Percentiles rank a stretch among this genome's conserved stretches.
phyloP scores from a whole-genome alignment of 2,797 vertebrate species.

The Amazonetta brasiliensis region DNA sequence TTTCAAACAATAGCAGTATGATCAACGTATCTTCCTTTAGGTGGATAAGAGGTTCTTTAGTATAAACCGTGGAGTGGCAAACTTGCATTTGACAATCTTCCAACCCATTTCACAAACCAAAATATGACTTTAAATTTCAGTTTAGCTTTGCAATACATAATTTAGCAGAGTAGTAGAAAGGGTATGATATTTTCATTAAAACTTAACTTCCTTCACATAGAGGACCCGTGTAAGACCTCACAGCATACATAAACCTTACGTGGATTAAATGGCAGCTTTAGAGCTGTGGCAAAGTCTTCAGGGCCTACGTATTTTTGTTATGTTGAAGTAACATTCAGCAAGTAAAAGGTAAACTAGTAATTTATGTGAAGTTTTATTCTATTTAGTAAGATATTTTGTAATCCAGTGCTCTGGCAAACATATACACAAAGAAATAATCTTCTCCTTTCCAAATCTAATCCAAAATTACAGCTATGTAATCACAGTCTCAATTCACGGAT shows the following conservation, averaged over 20 bases:
- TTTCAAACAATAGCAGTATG: neutral
- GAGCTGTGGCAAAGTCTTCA: neutral
- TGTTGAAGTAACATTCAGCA: neutral
- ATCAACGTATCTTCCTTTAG: neutral
- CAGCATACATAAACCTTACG: neutral
- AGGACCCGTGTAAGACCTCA: neutral
- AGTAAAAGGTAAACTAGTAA: neutral
- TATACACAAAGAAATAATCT: neutral
- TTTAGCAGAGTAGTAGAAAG: neutral
- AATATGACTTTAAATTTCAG: neutral
- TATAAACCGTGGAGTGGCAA: fast-evolving
- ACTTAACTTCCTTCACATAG: neutral
- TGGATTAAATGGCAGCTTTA: neutral
- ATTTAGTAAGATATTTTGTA: neutral
- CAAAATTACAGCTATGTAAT: neutral
- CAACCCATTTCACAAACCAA: neutral
- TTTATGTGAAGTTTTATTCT: neutral
- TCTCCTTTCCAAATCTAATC: conserved; percentile 3
- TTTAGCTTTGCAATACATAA: neutral
- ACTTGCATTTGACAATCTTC: neutral
- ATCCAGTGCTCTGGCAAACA: neutral
- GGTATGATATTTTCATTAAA: neutral
- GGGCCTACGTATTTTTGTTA: neutral
- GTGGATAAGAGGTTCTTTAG: neutral
- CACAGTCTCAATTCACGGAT: neutral